Evolutionary conservation across 1,140 invertebrate genomes (phyloP).

Genomic region (Aplysia californica): DNA sequence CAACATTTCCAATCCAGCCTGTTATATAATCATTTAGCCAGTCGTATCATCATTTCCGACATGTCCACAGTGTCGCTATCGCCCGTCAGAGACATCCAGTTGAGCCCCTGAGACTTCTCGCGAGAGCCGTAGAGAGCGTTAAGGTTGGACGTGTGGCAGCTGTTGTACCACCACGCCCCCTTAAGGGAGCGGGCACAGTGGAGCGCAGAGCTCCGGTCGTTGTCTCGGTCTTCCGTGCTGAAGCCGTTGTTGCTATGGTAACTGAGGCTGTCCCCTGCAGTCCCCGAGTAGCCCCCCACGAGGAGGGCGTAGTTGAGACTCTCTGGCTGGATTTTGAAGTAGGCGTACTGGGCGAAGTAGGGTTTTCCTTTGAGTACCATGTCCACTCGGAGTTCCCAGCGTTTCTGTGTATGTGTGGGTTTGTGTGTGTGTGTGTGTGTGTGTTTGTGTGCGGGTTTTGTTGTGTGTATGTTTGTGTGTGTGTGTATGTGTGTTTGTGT

Average conservation of each 20-base stretch:
- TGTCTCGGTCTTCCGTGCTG: background rate
- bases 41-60: too few species aligned
- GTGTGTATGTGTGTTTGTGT: too few species aligned
- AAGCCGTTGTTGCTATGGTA: background rate
- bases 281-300: background rate
- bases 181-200: background rate
- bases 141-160: background rate
- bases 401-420: background rate
- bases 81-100: too few species aligned
- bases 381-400: background rate
- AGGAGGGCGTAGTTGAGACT: background rate
- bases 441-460: too few species aligned
- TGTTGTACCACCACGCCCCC: background rate
- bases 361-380: background rate
- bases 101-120: too few species aligned
- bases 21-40: too few species aligned
- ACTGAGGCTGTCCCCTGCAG: background rate
- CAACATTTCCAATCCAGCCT: too few species aligned
- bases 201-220: background rate
- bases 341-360: background rate
- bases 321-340: background rate
- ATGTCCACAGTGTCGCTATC: too few species aligned
- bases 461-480: too few species aligned
- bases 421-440: background rate
- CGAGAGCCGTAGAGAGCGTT: too few species aligned